phyloP scores from a whole-genome alignment of 2,888 invertebrate genomes.

The Amphimallon solstitiale region DNA sequence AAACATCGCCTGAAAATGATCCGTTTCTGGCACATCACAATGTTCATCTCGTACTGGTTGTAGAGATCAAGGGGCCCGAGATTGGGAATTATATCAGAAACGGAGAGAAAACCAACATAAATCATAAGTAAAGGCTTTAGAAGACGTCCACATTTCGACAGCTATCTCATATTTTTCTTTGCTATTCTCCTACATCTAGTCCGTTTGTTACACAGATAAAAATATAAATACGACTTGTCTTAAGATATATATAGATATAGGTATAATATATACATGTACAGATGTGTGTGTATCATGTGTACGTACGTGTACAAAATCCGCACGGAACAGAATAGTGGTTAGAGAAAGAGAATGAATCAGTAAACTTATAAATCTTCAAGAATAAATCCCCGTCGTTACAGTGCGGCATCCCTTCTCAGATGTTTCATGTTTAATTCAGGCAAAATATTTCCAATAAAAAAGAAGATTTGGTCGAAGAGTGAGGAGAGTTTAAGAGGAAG shows the following conservation, averaged over 20 bases:
- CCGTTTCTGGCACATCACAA: slow-evolving; percentile 37
- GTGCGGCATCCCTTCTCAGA: slow-evolving; percentile 50
- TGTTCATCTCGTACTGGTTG: slow-evolving; percentile 42
- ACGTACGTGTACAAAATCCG: slow-evolving; percentile 3
- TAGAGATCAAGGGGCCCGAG: slow-evolving; percentile 39
- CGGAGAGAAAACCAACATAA: slow-evolving; percentile 50
- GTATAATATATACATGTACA: not conserved
- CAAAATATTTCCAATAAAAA: slow-evolving; percentile 37
- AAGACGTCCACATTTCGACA: slow-evolving; percentile 58
- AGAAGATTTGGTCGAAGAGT: slow-evolving; percentile 28
- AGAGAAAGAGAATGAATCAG: slow-evolving; percentile 54
- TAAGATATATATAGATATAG: slow-evolving; percentile 27
- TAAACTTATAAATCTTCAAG: slow-evolving; percentile 55
- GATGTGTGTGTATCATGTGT: not conserved
- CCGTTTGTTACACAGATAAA: slow-evolving; percentile 59
- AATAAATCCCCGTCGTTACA: slow-evolving; percentile 56
- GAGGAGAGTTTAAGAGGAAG: slow-evolving; percentile 22
- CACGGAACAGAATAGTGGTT: slow-evolving; percentile 5
- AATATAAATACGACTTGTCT: slow-evolving; percentile 61
- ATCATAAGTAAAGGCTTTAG: slow-evolving; percentile 55
- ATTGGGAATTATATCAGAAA: slow-evolving; percentile 48
- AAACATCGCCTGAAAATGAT: slow-evolving; percentile 38
- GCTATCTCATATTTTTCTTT: slow-evolving; percentile 56
- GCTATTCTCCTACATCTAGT: slow-evolving; percentile 37
- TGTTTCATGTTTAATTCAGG: slow-evolving; percentile 62